Base-by-base conservation (phyloP, 2,888 invertebrate species). In the Fragum sueziense region DNA sequence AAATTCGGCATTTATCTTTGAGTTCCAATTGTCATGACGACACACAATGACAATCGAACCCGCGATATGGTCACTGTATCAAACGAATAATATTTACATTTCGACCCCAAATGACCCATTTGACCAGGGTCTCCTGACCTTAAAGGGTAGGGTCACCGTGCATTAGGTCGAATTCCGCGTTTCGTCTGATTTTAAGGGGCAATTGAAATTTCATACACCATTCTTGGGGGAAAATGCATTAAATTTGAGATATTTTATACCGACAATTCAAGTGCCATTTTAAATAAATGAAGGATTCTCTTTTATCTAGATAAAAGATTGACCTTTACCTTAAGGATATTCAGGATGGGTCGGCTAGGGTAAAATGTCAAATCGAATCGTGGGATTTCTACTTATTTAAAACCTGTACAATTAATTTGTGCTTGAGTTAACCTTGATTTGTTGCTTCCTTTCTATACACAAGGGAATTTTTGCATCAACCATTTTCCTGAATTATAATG, bases 181-280 rank as follows among this genome's bases (percentile, higher is more conserved):
- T 47, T 22, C 37, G 54, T 65, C 29, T 33, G 59, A 54, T 67
- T 33, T 57, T 62, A 29, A 70, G 52, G 74, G 79, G 70, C 65
- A 79, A 79, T 79, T 74, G 79, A 74, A 74, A 79, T 79, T 79
- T 79, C 70, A 79, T 79, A 74, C 79, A 59, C 59, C 37, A 71
- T 70, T 76, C 57, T 70, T 51, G 57, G 67, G 52, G 67, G 41
- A 25, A 79, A 79, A 70, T 70, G 74, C 74, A 70, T 79, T 74
- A 79, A 79, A 74, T 71, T 67, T 61, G 33, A 74, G 65, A 65
- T 41, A 27, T 65, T 65, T 65, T 65, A 65, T 65, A 65, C n/a
- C 25, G 65, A 65, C 65, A 41, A 65, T 33, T 65, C 65, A 33
- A 57, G 70, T 67, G 37, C 27, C 51, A 54, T 74, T 71, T 70